Evolutionary conservation across 2,888 invertebrate genomes (phyloP), one percentile per base, ranked within the genome.

Genomic region (Agrochola macilenta): DNA sequence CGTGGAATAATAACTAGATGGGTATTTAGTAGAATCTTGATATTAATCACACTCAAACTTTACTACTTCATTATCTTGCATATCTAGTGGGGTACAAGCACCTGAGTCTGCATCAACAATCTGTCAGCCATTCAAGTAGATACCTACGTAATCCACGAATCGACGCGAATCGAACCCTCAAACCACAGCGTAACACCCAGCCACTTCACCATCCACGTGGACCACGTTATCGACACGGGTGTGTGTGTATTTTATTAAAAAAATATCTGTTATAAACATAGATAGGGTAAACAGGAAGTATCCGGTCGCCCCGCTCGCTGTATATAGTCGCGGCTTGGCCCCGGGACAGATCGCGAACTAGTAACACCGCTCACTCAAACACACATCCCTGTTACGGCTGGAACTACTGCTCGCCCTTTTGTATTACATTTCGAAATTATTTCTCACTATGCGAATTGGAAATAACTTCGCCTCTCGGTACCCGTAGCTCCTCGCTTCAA

Each of bases 381-480:
- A 52, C 49, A 14, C 49, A n/a, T 35, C 12, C 26, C 30, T 30
- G 5, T 46, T 11, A 46, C 23, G 23, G n/a, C 35, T n/a, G 20
- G 5, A 39, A 35, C 12, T 26, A 20, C 46, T 78, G 14, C 39
- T 17, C 26, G 49, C 57, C 14, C 9, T 46, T 61, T 49, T 54
- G n/a, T 54, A 5, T 78, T 49, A 54, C 2, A 66, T 66, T 14
- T 54, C 26, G 17, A 61, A 78, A 66, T 39, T 30, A 78, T 78
- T 30, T 2, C 12, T 57, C 39, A 57, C 12, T 26, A 7, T n/a
- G 9, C 23, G 57, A n/a, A 79, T 61, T 39, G 60, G 46, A 66
- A 66, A 79, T 57, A 78, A 35, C 17, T 63, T 68, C 3, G 12
- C 12, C 57, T 30, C 39, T 30, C 57, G 49, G 54, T 26, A 30